Conservation (phyloP, 2,113 vertebrate species). For the Carlito syrichta region DNA sequence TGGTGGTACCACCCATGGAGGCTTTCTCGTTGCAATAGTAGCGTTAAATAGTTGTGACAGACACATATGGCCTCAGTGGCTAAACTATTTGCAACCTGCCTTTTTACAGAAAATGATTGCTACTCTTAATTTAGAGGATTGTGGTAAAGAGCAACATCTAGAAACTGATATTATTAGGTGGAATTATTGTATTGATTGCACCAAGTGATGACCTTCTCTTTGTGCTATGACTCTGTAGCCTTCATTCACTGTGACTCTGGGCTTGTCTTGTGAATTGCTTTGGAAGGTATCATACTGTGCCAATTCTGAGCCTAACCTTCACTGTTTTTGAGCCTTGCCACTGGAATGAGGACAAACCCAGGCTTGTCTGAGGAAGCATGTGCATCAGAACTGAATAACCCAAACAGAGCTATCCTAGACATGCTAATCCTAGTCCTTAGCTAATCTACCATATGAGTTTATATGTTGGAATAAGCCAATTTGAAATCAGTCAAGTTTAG, state of each 20-base stretch:
- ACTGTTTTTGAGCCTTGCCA: neutral
- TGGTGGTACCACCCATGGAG: neutral
- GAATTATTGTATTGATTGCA: neutral
- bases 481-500: neutral
- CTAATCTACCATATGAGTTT: neutral
- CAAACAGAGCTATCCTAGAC: neutral
- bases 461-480: neutral
- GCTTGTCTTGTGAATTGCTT: neutral
- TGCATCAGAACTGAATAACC: neutral
- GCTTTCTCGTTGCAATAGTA: neutral
- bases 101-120: neutral
- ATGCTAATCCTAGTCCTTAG: neutral
- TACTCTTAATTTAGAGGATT: neutral
- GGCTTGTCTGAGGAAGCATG: neutral
- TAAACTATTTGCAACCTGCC: neutral
- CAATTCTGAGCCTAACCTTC: neutral
- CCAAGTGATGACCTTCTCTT: neutral
- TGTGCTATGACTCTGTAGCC: neutral
- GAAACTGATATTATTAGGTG: neutral
- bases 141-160: neutral
- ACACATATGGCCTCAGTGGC: neutral
- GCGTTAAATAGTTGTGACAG: neutral
- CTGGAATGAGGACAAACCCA: neutral
- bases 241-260: neutral
- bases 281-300: neutral